Evolutionary conservation across 1,140 invertebrate genomes (phyloP).

Genomic region (Cataglyphis hispanica): DNA sequence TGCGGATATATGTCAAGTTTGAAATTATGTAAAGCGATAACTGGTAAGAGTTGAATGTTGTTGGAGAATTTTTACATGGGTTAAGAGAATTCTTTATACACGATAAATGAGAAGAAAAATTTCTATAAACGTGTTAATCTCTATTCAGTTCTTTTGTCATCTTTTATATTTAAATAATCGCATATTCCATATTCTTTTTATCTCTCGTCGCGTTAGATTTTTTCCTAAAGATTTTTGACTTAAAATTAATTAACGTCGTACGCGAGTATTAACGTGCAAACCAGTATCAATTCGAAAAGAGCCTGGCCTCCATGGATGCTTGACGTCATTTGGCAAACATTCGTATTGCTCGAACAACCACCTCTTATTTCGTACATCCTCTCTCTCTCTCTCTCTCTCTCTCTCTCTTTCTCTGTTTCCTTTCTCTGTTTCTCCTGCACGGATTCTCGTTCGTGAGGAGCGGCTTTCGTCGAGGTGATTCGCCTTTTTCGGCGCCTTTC

Average conservation of each 20-base stretch:
- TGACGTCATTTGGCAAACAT: constrained; percentile 80
- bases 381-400: constrained; percentile 14
- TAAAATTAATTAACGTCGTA: neutral
- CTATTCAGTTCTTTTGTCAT: neutral
- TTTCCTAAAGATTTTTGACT: constrained; percentile 9
- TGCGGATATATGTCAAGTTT: constrained; percentile 8
- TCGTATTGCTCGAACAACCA: constrained; percentile 67
- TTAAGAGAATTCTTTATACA: neutral
- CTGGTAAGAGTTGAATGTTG: constrained; percentile 5
- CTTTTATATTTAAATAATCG: neutral
- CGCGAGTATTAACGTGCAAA: constrained; percentile 36
- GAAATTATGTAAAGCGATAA: constrained; percentile 8
- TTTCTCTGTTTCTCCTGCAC: constrained; percentile 5
- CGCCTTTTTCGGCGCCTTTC: constrained; percentile 70
- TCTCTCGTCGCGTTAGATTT: neutral
- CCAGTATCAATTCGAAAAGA: constrained; percentile 16
- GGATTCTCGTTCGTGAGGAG: constrained; percentile 15
- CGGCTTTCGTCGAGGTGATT: constrained; percentile 69
- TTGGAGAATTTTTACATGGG: constrained; percentile 5
- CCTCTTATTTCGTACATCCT: constrained; percentile 58
- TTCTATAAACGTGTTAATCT: neutral
- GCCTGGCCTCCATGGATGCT: constrained; percentile 47
- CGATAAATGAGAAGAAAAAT: neutral
- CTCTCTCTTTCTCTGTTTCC: neutral
- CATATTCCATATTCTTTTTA: neutral